Evolutionary conservation across 2,113 vertebrate species (phyloP).

Genomic region (Speoplatyrhinus poulsoni): DNA sequence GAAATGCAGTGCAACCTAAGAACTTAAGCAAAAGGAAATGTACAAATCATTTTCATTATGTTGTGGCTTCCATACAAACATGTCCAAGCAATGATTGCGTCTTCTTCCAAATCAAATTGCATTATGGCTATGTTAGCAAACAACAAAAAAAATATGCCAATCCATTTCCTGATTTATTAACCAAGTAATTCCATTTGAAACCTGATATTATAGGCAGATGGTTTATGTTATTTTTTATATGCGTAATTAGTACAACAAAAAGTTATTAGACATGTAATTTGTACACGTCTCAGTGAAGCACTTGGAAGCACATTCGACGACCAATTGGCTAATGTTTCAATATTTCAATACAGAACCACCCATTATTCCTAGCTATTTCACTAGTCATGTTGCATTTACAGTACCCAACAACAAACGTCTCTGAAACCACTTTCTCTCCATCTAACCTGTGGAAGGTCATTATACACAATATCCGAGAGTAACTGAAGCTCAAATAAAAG

Average conservation of each 20-base stretch:
- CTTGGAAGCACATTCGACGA: slow-evolving; percentile 7
- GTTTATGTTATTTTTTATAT: slow-evolving; percentile 31
- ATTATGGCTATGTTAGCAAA: slow-evolving; percentile 33
- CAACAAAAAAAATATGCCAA: slow-evolving; percentile 37
- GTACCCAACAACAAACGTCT: slow-evolving; percentile 9
- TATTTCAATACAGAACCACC: slow-evolving; percentile 33
- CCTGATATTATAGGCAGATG: slow-evolving; percentile 35
- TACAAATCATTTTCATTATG: slow-evolving; percentile 43
- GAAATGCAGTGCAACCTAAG: slow-evolving; percentile 7
- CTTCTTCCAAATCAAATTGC: slow-evolving; percentile 29
- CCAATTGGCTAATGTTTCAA: slow-evolving; percentile 30
- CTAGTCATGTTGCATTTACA: neutral
- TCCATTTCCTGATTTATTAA: slow-evolving; percentile 47
- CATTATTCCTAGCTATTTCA: slow-evolving; percentile 32
- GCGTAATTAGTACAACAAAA: slow-evolving; percentile 43
- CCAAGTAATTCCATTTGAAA: slow-evolving; percentile 18
- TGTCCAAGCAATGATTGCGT: slow-evolving; percentile 41
- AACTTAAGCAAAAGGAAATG: slow-evolving; percentile 44
- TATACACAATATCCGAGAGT: slow-evolving; percentile 18
- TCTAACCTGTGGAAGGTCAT: slow-evolving; percentile 10
- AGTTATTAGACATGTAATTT: slow-evolving; percentile 31
- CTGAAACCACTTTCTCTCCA: slow-evolving; percentile 13
- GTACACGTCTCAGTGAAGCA: slow-evolving; percentile 24
- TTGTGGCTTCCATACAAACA: slow-evolving; percentile 45
- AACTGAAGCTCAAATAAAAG: slow-evolving; percentile 41